These are phyloP conservation scores for Stomorhina lunata DNA, from an alignment of 2,888 invertebrate species.

Conservation along the genomic window DNA sequence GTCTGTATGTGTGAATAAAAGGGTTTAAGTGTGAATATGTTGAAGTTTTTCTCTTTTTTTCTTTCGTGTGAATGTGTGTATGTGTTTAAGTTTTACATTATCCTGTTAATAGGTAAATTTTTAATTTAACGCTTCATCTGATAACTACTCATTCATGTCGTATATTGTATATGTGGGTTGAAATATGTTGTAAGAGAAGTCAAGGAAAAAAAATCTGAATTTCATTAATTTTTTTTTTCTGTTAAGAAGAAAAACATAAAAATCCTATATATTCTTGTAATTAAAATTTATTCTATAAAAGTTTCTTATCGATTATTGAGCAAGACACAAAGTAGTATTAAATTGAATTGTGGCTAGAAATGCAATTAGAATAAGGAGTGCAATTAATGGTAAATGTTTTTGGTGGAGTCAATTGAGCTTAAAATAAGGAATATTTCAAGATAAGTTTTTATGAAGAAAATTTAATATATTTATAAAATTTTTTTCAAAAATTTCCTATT, in stretches of 20 bases:
- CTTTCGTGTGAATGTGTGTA: neutral
- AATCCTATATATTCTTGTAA: conserved; percentile 14
- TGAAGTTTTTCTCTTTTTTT: too few relatives aligned
- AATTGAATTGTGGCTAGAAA: neutral
- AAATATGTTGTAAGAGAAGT: neutral
- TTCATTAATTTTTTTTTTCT: conserved; percentile 9
- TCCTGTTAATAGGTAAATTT: conserved; percentile 52
- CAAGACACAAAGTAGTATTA: neutral
- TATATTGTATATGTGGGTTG: neutral
- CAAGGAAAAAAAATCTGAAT: neutral
- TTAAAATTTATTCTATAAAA: conserved; percentile 16
- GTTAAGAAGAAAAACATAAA: neutral
- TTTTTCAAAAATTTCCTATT: too few relatives aligned
- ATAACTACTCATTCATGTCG: conserved; percentile 19
- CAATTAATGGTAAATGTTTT: too few relatives aligned
- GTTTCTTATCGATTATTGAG: neutral
- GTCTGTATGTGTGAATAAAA: neutral
- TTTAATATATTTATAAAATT: too few relatives aligned
- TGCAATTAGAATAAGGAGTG: too few relatives aligned
- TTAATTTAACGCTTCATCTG: conserved; percentile 63
- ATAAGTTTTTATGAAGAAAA: too few relatives aligned
- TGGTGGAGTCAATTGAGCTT: too few relatives aligned
- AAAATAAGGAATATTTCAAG: too few relatives aligned
- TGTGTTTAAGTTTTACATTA: neutral
- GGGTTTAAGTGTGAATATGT: neutral